These are phyloP conservation scores for Selenia dentaria DNA, from an alignment of 2,888 invertebrate genomes.

Conservation along the genomic window DNA sequence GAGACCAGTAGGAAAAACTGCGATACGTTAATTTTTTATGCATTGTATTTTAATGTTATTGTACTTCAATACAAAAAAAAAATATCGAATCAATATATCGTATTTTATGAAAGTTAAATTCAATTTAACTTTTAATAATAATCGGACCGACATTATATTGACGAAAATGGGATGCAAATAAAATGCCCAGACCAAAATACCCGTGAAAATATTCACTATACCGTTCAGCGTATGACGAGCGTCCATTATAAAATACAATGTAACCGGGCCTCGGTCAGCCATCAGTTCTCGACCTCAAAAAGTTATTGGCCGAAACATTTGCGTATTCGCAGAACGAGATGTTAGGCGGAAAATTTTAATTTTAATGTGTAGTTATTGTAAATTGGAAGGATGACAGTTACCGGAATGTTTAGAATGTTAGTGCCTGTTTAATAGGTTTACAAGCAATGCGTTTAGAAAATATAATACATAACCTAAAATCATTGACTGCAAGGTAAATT, in stretches of 20 bases:
- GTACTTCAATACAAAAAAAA: too few relatives aligned
- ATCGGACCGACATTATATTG: too few relatives aligned
- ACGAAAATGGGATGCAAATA: neutral
- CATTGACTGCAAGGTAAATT: too few relatives aligned
- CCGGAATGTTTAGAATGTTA: slow-evolving; percentile 27
- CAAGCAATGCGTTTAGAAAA: too few relatives aligned
- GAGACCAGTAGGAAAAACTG: too few relatives aligned
- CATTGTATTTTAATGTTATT: too few relatives aligned
- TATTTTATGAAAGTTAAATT: too few relatives aligned
- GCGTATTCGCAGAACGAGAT: slow-evolving; percentile 49
- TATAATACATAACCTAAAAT: too few relatives aligned
- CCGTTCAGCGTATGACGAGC: slow-evolving; percentile 25
- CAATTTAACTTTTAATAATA: too few relatives aligned
- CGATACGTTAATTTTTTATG: too few relatives aligned
- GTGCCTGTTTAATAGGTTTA: neutral
- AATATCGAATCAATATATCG: too few relatives aligned
- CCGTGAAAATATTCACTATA: slow-evolving; percentile 32
- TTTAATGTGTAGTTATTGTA: slow-evolving; percentile 27
- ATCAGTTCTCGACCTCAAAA: slow-evolving; percentile 42
- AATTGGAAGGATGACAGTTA: slow-evolving; percentile 43
- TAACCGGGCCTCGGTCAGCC: slow-evolving; percentile 28
- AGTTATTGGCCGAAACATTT: slow-evolving; percentile 50
- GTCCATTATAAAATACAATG: slow-evolving; percentile 38
- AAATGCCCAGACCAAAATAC: too few relatives aligned
- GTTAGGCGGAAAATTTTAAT: slow-evolving; percentile 69